Evolutionary conservation across 2,113 vertebrate species (phyloP), one percentile per base, ranked within the genome.

Genomic region (Symphodus melops): DNA sequence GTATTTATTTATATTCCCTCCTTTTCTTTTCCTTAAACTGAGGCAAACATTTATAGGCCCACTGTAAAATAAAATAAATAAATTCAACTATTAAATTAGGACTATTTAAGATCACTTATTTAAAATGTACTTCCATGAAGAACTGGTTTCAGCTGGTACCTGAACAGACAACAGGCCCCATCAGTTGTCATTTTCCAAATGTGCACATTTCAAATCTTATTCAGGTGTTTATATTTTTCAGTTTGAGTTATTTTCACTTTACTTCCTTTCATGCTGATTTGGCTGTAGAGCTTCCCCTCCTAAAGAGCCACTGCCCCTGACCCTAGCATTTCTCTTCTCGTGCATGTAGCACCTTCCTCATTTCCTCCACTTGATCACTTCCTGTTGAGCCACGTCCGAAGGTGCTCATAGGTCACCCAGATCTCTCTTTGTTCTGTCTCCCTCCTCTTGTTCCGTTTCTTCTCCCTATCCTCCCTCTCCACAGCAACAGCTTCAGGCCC

Each of bases 401-500:
- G 75, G 61, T 68, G 20, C 77, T 70, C 41, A 21, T 84, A 89
- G 89, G 80, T 92, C 87, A 90, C 84, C 48, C 71, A 69, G 5
- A 55, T 82, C 58, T 84, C 52, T 82, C 67, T 79, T 37, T 79
- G 55, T 48, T 46, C 14, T 76, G 48, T 56, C 66, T 57, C 44
- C 36, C 46, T 48, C 56, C 5, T 72, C 20, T 66, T 14, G 67
- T 13, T 64, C 5, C 58, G 13, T 55, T 21, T 39, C 20, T 9
- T 12, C 39, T 21, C 61, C 61, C 41, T 57, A 17, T 36, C 68
- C 39, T 60, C 53, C 70, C 59, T 83, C 57, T 66, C 23, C 64
- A 60, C 70, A 97, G 96, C 96, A 98, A 76, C 96, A 98, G 92
- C 94, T 98, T 4, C 96, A 98, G 88, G 95, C 95, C 1, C 96